Conservation (phyloP, 2,888 invertebrate species). For the Nycteola revayana region DNA sequence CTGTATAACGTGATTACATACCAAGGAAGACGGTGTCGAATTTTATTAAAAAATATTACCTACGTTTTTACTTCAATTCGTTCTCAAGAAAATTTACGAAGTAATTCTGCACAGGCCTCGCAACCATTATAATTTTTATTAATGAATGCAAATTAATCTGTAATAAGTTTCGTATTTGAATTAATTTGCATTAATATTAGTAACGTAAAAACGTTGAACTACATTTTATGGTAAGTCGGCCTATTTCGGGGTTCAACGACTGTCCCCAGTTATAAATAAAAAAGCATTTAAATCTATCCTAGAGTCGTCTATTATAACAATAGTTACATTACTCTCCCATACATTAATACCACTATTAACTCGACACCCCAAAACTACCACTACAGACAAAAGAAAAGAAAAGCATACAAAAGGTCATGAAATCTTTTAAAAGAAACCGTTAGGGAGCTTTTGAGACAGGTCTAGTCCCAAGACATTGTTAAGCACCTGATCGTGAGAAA, state of each 20-base stretch:
- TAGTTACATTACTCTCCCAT: conserved; percentile 20
- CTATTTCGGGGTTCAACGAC: conserved; percentile 20
- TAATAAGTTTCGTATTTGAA: conserved; percentile 6
- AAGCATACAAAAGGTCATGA: conserved; percentile 41
- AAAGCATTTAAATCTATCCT: conserved; percentile 24
- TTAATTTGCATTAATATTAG: no score
- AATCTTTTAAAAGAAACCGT: conserved; percentile 54
- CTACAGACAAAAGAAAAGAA: conserved; percentile 35
- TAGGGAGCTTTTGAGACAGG: conserved; percentile 56
- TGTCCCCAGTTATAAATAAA: conserved; percentile 13
- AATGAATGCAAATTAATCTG: conserved; percentile 9
- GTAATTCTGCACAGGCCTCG: no score
- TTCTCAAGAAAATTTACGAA: no score
- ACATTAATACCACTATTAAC: conserved; percentile 17
- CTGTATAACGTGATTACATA: conserved; percentile 34
- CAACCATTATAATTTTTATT: no score
- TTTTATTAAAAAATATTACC: no score
- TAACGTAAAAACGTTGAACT: conserved; percentile 7
- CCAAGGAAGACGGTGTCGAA: conserved; percentile 14
- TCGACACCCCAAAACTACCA: conserved; percentile 31
- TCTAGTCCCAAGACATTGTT: conserved; percentile 47
- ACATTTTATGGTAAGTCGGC: conserved; percentile 5
- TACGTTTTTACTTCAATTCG: no score
- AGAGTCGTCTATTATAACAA: conserved; percentile 15
- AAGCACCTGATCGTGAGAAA: conserved; percentile 69